Evolutionary conservation across 2,113 vertebrate genomes (phyloP).

Genomic region (Etia nguti): DNA sequence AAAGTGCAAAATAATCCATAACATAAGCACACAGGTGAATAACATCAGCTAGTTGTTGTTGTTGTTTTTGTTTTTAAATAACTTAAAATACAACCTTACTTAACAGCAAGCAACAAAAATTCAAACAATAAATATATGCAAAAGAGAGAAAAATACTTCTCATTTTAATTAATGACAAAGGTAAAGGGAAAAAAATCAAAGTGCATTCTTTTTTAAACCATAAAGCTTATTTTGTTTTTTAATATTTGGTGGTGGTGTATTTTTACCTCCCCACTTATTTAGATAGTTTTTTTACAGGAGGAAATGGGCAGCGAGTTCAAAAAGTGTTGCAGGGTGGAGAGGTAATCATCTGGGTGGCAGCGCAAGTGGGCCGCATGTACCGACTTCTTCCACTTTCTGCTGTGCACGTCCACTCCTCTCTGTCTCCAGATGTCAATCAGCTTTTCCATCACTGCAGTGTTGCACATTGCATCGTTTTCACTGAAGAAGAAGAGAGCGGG

Average conservation of each 20-base stretch:
- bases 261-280: neutral
- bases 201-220: neutral
- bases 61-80: neutral
- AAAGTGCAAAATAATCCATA: neutral
- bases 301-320: constrained; percentile 15
- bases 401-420: constrained; percentile 30
- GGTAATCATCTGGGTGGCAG: constrained; percentile 56
- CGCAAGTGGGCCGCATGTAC: constrained; percentile 44
- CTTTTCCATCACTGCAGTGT: neutral
- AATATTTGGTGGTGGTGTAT: neutral
- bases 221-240: neutral
- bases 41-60: neutral
- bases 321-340: constrained; percentile 19
- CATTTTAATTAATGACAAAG: neutral
- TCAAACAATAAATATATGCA: neutral
- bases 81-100: neutral
- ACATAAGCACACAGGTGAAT: neutral
- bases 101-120: neutral
- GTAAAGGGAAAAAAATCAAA: neutral
- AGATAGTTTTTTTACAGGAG: neutral
- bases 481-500: constrained; percentile 63
- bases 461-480: constrained; percentile 52
- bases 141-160: neutral
- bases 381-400: constrained; percentile 57
- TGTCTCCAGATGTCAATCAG: constrained; percentile 36